A percentile compares a stretch with the other conserved stretches of the same genome.
Evolutionary conservation across 2,113 vertebrate species (phyloP).

Genomic region (Nestor notabilis): DNA sequence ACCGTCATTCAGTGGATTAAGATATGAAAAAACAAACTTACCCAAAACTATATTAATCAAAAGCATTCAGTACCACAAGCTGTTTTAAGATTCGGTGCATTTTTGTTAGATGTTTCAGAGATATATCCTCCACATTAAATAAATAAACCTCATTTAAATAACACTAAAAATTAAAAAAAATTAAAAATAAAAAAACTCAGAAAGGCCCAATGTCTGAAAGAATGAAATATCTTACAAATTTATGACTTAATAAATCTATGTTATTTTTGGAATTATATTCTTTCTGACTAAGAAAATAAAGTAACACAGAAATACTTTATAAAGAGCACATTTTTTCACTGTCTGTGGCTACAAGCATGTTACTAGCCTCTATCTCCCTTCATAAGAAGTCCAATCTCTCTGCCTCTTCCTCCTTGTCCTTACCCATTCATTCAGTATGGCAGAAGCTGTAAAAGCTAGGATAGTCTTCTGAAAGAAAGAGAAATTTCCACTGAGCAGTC

Average conservation of each 20-base stretch:
- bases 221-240: neutral
- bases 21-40: neutral
- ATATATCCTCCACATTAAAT: neutral
- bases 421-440: neutral
- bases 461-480: neutral
- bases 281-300: neutral
- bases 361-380: neutral
- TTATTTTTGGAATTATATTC: neutral
- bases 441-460: neutral
- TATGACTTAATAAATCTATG: neutral
- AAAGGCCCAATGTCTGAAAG: neutral
- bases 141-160: neutral
- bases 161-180: neutral
- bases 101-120: neutral
- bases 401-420: neutral
- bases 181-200: neutral
- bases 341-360: neutral
- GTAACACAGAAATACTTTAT: neutral
- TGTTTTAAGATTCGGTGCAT: neutral
- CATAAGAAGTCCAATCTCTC: neutral
- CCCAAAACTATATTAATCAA: neutral
- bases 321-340: neutral
- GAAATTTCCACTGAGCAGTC: neutral
- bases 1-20: rapidly evolving
- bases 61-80: neutral